Conservation (phyloP, 1,140 invertebrate species). For the Drosophila hydei region DNA sequence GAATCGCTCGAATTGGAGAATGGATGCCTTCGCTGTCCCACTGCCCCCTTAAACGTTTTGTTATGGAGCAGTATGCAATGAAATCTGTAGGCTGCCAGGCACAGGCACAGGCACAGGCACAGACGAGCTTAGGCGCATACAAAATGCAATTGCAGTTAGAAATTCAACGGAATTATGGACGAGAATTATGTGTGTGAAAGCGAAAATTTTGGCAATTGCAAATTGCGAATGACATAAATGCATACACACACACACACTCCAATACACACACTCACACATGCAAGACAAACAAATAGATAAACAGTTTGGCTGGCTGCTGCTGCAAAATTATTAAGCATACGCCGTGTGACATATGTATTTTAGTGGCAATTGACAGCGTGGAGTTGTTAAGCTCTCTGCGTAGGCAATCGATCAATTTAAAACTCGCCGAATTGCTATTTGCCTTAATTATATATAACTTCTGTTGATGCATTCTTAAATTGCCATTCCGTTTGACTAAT, state of each 20-base stretch:
- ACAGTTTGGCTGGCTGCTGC: conserved; percentile 26
- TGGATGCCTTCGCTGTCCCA: conserved; percentile 19
- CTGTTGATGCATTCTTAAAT: too few species aligned
- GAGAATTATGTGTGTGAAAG: conserved; percentile 74
- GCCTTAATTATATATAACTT: too few species aligned
- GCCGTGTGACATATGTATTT: conserved; percentile 47
- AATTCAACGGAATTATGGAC: conserved; percentile 63
- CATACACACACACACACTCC: conserved; percentile 23
- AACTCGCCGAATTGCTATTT: background rate
- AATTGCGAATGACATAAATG: conserved; percentile 36
- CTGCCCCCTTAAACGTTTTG: conserved; percentile 59
- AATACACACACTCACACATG: conserved; percentile 2
- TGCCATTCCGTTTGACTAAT: conserved; percentile 2
- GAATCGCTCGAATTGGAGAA: conserved; percentile 19
- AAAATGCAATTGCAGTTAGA: conserved; percentile 58
- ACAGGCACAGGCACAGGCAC: conserved; percentile 33
- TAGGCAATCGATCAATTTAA: background rate
- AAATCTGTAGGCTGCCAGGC: conserved; percentile 67
- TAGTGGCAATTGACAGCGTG: conserved; percentile 42
- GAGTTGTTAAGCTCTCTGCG: conserved; percentile 11
- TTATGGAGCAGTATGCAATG: conserved; percentile 42
- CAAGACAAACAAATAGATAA: conserved; percentile 15
- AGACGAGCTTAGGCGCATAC: background rate
- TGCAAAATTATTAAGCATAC: conserved; percentile 60
- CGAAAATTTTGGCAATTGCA: conserved; percentile 66